These are phyloP conservation scores for Lasioglossum pauxillum DNA, from an alignment of 2,888 invertebrate genomes.

Conservation along the genomic window DNA sequence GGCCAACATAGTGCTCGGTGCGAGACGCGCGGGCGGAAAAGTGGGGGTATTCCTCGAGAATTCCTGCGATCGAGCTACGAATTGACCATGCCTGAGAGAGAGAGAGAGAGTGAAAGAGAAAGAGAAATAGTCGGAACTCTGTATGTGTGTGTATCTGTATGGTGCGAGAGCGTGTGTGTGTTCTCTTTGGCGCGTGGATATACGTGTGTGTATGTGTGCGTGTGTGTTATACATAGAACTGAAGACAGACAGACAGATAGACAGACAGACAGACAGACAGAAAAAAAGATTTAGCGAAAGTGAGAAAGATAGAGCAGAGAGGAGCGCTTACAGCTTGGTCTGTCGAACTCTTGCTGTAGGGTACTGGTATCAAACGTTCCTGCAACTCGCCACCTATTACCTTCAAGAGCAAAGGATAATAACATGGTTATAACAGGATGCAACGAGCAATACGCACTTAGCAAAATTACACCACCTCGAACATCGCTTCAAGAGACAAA, in stretches of 20 bases:
- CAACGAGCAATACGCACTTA: constrained; percentile 77
- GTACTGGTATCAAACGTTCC: constrained; percentile 99
- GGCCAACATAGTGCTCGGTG: too few relatives aligned
- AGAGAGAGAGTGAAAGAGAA: too few relatives aligned
- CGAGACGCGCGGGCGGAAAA: too few relatives aligned
- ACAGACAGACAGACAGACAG: constrained; percentile 16
- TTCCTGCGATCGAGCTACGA: too few relatives aligned
- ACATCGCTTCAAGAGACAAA: constrained; percentile 17
- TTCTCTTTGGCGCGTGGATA: neutral
- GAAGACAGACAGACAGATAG: constrained; percentile 62
- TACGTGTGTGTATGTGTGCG: neutral
- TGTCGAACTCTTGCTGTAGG: constrained; percentile 99
- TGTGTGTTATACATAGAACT: constrained; percentile 34
- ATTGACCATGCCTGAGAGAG: too few relatives aligned
- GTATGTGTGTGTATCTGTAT: constrained; percentile 21
- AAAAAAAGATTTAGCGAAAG: constrained; percentile 67
- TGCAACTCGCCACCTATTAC: constrained; percentile 99
- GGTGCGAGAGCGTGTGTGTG: neutral
- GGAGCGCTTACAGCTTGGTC: constrained; percentile 99
- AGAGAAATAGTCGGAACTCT: constrained; percentile 4
- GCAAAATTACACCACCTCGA: constrained; percentile 66
- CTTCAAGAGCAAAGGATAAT: constrained; percentile 94
- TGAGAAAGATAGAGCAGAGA: constrained; percentile 86
- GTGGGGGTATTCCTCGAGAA: too few relatives aligned
- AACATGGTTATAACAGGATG: constrained; percentile 86